Evolutionary conservation across 2,113 vertebrate species (phyloP).

Genomic region (Erythrocebus patas): DNA sequence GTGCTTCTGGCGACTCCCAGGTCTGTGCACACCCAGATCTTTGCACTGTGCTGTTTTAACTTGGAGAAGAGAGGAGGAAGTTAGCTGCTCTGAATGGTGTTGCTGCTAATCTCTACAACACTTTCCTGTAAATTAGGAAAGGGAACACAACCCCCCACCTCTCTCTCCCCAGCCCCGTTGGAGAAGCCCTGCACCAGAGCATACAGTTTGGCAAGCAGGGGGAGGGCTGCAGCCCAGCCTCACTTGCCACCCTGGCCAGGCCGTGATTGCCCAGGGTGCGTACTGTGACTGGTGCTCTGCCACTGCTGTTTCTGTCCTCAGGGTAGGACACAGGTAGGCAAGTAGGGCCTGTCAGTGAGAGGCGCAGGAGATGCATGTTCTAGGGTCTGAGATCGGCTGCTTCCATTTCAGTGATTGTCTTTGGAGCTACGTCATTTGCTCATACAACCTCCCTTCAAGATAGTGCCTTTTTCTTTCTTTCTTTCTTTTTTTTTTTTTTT

Average conservation of each 20-base stretch:
- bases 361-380: rapidly evolving
- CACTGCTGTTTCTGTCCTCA: rapidly evolving
- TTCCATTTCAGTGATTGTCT: background rate
- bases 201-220: background rate
- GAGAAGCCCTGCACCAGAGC: background rate
- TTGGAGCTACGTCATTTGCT: background rate
- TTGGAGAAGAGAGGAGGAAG: background rate
- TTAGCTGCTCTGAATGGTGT: background rate
- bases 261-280: rapidly evolving
- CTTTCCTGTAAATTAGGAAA: background rate
- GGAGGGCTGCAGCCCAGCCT: background rate
- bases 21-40: background rate
- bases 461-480: background rate
- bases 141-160: too few species aligned
- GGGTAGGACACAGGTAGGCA: background rate
- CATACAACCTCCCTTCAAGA: background rate
- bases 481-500: too few species aligned
- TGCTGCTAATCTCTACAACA: background rate
- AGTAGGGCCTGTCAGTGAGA: background rate
- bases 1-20: background rate
- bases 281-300: background rate
- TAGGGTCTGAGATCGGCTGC: background rate
- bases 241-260: background rate
- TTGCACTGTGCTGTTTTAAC: background rate
- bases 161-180: too few species aligned